Conservation (phyloP, 2,888 invertebrate species). For the Uloborus plumipes region DNA sequence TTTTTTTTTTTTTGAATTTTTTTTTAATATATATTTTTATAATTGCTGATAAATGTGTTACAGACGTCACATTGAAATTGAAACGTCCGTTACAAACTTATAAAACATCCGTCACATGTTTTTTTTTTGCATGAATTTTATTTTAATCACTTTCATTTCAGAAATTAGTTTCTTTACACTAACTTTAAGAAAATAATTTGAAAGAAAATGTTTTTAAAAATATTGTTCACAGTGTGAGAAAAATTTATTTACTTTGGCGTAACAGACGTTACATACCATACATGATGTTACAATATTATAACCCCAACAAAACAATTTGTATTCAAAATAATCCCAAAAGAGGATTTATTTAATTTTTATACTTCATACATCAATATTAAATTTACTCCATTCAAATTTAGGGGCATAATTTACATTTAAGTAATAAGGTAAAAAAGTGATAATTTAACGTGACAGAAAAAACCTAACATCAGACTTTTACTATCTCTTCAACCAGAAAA, state of each 20-base stretch:
- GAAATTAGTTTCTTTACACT: neutral
- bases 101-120: neutral
- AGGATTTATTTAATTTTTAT: neutral
- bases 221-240: slow-evolving; percentile 1
- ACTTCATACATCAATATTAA: slow-evolving; percentile 3
- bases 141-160: neutral
- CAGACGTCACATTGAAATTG: neutral
- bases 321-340: neutral
- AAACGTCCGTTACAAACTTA: slow-evolving; percentile 8
- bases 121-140: slow-evolving; percentile 4
- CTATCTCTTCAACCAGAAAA: neutral
- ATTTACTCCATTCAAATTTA: slow-evolving; percentile 3
- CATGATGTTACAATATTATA: neutral
- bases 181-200: neutral
- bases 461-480: neutral
- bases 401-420: neutral
- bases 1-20: no score
- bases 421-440: slow-evolving; percentile 6
- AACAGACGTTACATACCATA: neutral
- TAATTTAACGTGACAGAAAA: neutral
- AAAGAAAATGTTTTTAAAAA: neutral
- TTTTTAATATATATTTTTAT: slow-evolving; percentile 10
- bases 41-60: neutral
- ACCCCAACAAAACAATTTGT: neutral
- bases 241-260: neutral